Percentiles rank a stretch among this genome's conserved stretches.
Conservation (phyloP, 2,113 vertebrate species). For the Cyprinodon tularosa region DNA sequence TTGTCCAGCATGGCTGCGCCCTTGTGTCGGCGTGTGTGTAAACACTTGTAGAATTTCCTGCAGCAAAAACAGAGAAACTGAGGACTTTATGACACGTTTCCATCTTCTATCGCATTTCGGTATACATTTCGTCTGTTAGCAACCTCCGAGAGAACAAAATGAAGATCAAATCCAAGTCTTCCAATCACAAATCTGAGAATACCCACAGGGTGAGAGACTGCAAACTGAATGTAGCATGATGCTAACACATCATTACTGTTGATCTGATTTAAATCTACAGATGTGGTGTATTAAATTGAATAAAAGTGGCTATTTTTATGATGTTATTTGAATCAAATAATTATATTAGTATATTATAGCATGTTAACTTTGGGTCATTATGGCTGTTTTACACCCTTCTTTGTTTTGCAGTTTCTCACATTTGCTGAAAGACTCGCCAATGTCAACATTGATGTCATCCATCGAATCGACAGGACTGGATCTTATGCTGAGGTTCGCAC, state of each 20-base stretch:
- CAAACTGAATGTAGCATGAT: constrained; percentile 2
- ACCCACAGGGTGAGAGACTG: constrained; percentile 86
- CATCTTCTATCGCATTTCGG: not conserved
- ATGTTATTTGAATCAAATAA: too few relatives aligned
- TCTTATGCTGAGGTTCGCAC: constrained; percentile 88
- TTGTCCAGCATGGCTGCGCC: constrained; percentile 62
- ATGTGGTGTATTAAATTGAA: not conserved
- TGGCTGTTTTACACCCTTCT: not conserved
- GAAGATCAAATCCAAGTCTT: constrained; percentile 84
- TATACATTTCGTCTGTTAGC: not conserved
- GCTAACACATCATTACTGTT: not conserved
- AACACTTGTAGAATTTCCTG: constrained; percentile 42
- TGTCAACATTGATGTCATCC: constrained; percentile 95
- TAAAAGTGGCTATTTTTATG: not conserved
- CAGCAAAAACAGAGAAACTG: not conserved
- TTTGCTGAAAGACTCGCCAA: constrained; percentile 95
- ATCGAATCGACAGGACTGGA: constrained; percentile 93
- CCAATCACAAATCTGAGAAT: constrained; percentile 90
- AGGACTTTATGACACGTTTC: constrained; percentile 22
- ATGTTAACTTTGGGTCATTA: not conserved
- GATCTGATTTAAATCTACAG: not conserved
- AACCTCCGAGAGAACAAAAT: constrained; percentile 46
- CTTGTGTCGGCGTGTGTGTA: constrained; percentile 66
- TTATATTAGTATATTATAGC: too few relatives aligned
- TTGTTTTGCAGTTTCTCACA: constrained; percentile 88